A percentile compares a stretch with the other conserved stretches of the same genome.
Evolutionary conservation across 2,888 invertebrate species (phyloP).

Genomic region (Proisotoma minuta): DNA sequence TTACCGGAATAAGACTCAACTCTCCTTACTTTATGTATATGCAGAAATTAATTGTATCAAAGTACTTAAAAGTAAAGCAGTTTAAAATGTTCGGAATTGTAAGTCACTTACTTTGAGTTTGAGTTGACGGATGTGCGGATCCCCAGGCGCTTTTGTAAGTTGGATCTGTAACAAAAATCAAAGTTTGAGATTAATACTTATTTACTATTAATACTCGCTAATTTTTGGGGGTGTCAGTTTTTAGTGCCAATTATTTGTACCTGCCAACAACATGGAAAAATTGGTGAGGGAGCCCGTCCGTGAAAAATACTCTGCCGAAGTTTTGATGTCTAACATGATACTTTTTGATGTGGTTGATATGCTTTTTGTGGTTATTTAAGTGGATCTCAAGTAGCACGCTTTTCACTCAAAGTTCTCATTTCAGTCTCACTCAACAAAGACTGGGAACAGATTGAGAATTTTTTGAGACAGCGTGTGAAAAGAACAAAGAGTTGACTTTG

Average conservation of each 20-base stretch:
- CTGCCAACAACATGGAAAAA: conserved; percentile 91
- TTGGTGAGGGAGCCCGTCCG: conserved; percentile 82
- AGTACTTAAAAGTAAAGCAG: neutral
- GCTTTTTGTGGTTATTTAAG: no score
- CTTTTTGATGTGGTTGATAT: no score
- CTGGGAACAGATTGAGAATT: no score
- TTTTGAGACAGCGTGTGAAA: no score
- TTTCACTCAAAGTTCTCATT: no score
- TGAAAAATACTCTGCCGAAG: conserved; percentile 83
- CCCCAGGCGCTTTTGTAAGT: conserved; percentile 84
- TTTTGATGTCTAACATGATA: conserved; percentile 84
- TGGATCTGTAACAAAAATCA: conserved; percentile 63
- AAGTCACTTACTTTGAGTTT: conserved; percentile 65
- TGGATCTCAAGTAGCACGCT: no score
- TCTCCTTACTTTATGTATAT: no score
- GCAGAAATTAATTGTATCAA: neutral
- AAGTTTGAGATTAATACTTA: conserved; percentile 5
- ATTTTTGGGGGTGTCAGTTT: conserved; percentile 6
- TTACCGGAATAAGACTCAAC: conserved; percentile 37
- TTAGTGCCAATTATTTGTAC: conserved; percentile 58
- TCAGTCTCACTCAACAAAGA: no score
- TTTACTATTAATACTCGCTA: neutral
- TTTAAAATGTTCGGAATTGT: no score
- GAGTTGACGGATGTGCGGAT: conserved; percentile 65
- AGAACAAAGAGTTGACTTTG: no score